Conservation (phyloP, 2,113 vertebrate genomes). For the Prietella phreatophila region DNA sequence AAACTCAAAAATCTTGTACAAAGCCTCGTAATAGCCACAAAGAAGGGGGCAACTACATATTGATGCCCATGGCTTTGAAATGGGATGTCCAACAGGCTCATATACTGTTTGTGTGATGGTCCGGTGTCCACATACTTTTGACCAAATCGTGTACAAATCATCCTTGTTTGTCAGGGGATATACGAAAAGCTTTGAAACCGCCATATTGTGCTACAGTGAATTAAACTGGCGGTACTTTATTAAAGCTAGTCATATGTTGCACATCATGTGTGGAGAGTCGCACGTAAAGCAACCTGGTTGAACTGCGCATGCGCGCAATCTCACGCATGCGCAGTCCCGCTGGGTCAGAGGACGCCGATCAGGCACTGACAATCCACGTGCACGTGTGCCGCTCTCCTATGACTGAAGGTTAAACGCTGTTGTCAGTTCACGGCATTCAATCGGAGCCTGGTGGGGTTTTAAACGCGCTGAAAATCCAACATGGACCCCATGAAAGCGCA, state of each 20-base stretch:
- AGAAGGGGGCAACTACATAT: neutral
- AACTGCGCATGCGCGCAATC: neutral
- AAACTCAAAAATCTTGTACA: neutral
- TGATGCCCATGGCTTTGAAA: neutral
- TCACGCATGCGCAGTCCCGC: neutral
- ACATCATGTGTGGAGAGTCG: neutral
- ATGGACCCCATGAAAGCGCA: slow-evolving; percentile 95
- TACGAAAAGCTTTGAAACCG: neutral
- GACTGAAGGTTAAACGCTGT: slow-evolving; percentile 68
- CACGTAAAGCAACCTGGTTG: neutral
- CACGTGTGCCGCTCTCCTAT: slow-evolving; percentile 30
- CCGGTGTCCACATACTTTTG: neutral
- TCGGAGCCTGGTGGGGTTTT: neutral
- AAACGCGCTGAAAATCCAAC: slow-evolving; percentile 19
- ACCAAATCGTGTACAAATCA: neutral
- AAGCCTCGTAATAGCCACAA: neutral
- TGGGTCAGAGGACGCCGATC: no score
- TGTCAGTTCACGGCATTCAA: neutral
- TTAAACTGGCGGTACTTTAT: neutral
- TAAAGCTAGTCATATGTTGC: neutral
- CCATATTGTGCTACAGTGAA: neutral
- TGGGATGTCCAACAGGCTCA: neutral
- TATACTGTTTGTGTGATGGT: neutral
- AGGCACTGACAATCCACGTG: slow-evolving; percentile 58
- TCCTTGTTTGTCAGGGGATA: neutral